Evolutionary conservation across 2,797 vertebrate species (phyloP), one percentile per base, ranked within the genome.

Genomic region (Cheirogaleus major): DNA sequence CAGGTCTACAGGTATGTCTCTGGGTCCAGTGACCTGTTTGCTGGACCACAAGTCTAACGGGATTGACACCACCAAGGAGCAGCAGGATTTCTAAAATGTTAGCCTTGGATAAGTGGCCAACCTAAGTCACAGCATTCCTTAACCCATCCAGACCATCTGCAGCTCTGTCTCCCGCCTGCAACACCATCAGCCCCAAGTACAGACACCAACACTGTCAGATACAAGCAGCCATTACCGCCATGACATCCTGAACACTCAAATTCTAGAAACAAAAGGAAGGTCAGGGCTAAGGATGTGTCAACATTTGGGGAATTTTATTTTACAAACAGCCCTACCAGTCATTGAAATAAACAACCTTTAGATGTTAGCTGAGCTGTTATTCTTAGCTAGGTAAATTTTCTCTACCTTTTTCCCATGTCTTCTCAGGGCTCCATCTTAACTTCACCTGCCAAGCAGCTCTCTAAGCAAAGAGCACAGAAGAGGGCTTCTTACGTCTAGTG

Each of bases 1-100:
- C 14, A 67, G 0, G 0, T n/a, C 35, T 65, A 43, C 12, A 63
- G 0, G 0, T 30, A 13, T 2, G 32, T 5, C 45, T 93, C 15
- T 50, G 18, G 10, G 30, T 25, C 0, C 0, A 45, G 45, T 2
- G 10, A 22, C 7, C 61, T 14, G 25, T 27, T 30, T 50, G 55
- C 27, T 15, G 25, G 35, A 50, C 25, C 73, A 13, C 9, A 2
- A 22, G 12, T 55, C 32, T 38, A 8, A 17, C 8, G 45, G 14
- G 32, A 61, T 25, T 79, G 70, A 55, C 38, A 30, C 25, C 11
- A 1, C 2, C 3, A 72, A 57, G 48, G 27, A 75, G 13, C 13
- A 75, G 69, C 59, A 78, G 57, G 38, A 48, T 76, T 87, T 95
- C 69, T 85, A 43, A 89, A 76, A 25, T 1, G 6, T 48, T 2